These are phyloP conservation scores for Centruroides vittatus DNA, from an alignment of 1,140 invertebrate genomes.

Conservation along the genomic window DNA sequence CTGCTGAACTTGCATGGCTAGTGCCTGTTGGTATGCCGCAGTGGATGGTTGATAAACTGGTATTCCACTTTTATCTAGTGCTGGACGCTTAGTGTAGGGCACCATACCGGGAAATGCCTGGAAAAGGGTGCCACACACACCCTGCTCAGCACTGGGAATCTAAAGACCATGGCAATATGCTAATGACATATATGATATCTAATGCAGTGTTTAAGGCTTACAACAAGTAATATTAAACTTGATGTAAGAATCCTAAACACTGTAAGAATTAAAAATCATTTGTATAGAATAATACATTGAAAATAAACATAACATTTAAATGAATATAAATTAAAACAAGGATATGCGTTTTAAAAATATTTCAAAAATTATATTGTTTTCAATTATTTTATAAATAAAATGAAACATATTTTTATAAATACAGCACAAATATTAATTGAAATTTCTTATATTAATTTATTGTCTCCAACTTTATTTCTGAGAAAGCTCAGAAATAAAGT, in stretches of 20 bases:
- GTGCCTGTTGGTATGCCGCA: constrained; percentile 68
- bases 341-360: too few species aligned
- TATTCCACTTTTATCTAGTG: constrained; percentile 77
- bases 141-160: background rate
- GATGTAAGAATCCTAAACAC: background rate
- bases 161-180: background rate
- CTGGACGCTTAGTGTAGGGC: constrained; percentile 83
- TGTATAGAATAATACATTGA: background rate
- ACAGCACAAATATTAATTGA: too few species aligned
- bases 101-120: constrained; percentile 43
- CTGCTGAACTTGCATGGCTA: constrained; percentile 81
- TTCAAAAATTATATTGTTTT: too few species aligned
- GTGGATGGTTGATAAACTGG: constrained; percentile 80
- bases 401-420: too few species aligned
- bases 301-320: too few species aligned
- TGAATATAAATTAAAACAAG: too few species aligned
- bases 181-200: too few species aligned
- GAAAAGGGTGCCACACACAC: background rate
- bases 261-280: background rate
- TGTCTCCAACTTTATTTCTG: too few species aligned
- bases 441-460: too few species aligned
- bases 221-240: background rate
- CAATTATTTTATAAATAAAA: too few species aligned
- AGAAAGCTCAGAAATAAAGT: too few species aligned
- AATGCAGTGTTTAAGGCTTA: background rate